Conservation (phyloP, 2,797 vertebrate genomes). For the Lagocephalus sceleratus region DNA sequence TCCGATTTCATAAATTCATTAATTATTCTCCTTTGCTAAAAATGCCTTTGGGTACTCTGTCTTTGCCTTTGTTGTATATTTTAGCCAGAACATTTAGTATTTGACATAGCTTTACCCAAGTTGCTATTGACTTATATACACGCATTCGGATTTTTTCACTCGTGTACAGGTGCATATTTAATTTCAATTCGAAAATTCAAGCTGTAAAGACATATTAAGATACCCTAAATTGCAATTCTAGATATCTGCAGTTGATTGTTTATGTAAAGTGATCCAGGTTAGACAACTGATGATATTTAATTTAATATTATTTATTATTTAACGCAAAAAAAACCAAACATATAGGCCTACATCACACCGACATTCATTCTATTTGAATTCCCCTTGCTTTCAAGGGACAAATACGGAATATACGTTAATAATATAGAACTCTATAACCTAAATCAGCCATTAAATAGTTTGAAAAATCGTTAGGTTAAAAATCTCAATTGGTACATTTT, state of each 20-base stretch:
- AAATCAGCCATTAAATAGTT: too few species aligned
- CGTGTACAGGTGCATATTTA: background rate
- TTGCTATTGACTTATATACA: constrained; percentile 7
- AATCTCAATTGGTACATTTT: too few species aligned
- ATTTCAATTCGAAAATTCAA: background rate
- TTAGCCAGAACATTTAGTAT: constrained; percentile 13
- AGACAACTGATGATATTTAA: background rate
- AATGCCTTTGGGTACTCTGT: constrained; percentile 8
- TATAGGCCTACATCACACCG: too few species aligned
- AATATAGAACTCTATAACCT: too few species aligned
- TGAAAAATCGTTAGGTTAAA: too few species aligned
- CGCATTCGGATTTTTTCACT: constrained; percentile 3
- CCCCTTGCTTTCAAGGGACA: too few species aligned
- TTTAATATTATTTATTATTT: background rate
- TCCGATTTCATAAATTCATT: constrained; percentile 23
- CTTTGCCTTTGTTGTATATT: constrained; percentile 2
- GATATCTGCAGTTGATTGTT: background rate
- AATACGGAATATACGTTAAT: too few species aligned
- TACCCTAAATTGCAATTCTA: background rate
- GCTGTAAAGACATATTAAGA: background rate
- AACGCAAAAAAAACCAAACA: background rate
- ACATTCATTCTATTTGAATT: too few species aligned
- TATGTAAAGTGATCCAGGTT: constrained; percentile 16
- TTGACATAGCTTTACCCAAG: constrained; percentile 31
- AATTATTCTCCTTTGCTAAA: constrained; percentile 9